A percentile compares a stretch with the other conserved stretches of the same genome.
These are phyloP conservation scores for Eumeta japonica DNA, from an alignment of 1,140 invertebrate species.

Conservation along the genomic window DNA sequence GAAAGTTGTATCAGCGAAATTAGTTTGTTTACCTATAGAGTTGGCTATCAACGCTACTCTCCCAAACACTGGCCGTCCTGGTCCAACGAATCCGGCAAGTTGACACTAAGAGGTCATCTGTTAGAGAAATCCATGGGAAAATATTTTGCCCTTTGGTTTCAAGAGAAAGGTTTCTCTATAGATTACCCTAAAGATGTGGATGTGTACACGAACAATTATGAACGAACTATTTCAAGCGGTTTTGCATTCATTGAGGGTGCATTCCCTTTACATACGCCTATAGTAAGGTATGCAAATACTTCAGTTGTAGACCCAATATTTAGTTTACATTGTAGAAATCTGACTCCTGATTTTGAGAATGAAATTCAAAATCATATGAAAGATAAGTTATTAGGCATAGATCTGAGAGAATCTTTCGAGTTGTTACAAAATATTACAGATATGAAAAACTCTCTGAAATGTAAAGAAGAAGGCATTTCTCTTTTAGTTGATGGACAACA, in stretches of 20 bases:
- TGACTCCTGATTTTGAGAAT: slow-evolving; percentile 34
- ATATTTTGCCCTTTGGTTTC: slow-evolving; percentile 23
- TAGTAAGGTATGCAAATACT: too few relatives aligned
- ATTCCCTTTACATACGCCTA: slow-evolving; percentile 28
- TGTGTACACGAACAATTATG: slow-evolving; percentile 31
- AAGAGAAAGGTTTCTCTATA: slow-evolving; percentile 18
- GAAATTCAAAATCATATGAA: slow-evolving; percentile 30
- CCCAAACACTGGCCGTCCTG: slow-evolving; percentile 24
- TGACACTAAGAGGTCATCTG: slow-evolving; percentile 26
- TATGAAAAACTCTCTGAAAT: slow-evolving; percentile 24
- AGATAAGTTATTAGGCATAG: slow-evolving; percentile 17
- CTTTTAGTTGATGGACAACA: slow-evolving; percentile 23
- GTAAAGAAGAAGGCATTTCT: slow-evolving; percentile 24
- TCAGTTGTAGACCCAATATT: slow-evolving; percentile 21
- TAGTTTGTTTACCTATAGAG: slow-evolving; percentile 23
- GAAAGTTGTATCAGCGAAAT: slow-evolving; percentile 38
- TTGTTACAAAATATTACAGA: slow-evolving; percentile 30
- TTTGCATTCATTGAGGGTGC: slow-evolving; percentile 28
- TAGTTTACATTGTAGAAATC: slow-evolving; percentile 17
- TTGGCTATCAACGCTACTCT: too few relatives aligned
- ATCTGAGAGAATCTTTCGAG: slow-evolving; percentile 21
- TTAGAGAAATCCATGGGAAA: slow-evolving; percentile 28
- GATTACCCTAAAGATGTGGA: slow-evolving; percentile 19
- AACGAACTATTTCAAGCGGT: slow-evolving; percentile 29
- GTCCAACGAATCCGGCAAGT: slow-evolving; percentile 15